Evolutionary conservation across 2,888 invertebrate species (phyloP).

Genomic region (Noctua fimbriata): DNA sequence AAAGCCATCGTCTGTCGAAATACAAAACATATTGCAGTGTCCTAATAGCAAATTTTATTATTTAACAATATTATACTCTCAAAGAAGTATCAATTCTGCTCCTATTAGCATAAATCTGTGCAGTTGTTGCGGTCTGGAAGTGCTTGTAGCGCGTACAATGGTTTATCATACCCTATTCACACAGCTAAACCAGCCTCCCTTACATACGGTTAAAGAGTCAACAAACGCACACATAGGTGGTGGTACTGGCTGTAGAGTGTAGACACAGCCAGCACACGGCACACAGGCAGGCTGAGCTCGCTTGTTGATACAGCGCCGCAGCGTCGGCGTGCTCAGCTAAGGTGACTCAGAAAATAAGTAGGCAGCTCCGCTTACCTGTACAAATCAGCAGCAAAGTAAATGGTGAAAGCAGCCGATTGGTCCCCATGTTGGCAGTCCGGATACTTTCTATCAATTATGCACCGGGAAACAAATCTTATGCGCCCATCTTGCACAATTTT

Average conservation of each 20-base stretch:
- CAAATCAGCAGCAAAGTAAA: conserved; percentile 87
- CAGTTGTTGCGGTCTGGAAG: conserved; percentile 9
- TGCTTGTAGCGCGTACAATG: conserved; percentile 33
- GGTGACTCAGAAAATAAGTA: conserved; percentile 85
- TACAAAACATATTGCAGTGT: not conserved
- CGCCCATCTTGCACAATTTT: conserved; percentile 84
- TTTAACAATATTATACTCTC: not conserved
- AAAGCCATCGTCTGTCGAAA: not conserved
- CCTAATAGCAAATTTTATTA: not conserved
- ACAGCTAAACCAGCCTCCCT: conserved; percentile 65
- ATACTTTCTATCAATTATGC: conserved; percentile 83
- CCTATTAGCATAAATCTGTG: conserved; percentile 19
- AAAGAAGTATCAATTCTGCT: not conserved
- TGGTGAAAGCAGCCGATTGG: conserved; percentile 86
- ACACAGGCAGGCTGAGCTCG: conserved; percentile 58
- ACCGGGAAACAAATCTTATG: conserved; percentile 79
- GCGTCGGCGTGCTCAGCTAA: conserved; percentile 74
- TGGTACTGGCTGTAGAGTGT: conserved; percentile 18
- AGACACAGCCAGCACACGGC: conserved; percentile 61
- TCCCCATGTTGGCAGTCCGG: conserved; percentile 82
- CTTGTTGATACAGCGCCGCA: conserved; percentile 77
- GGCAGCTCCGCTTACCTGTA: conserved; percentile 87
- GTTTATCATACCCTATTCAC: conserved; percentile 61
- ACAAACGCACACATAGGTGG: conserved; percentile 71
- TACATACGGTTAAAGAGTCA: conserved; percentile 68